Evolutionary conservation across 92 coral and sea anemone species (phyloP), one percentile per base, ranked within the genome.

Genomic region (Pocillopora grandis): DNA sequence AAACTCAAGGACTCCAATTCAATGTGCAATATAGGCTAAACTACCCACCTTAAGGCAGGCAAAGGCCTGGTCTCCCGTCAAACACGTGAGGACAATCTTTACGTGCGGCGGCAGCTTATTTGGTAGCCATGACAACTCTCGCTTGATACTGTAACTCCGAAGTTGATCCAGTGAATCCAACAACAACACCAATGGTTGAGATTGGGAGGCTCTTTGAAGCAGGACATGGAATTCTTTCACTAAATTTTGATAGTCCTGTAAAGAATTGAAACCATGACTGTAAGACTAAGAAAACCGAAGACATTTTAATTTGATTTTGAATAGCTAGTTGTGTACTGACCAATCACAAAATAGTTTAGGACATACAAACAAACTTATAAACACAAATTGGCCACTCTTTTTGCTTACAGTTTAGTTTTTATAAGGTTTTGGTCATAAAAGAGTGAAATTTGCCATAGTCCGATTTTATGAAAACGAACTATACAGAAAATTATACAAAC

Each of bases 111-210:
- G 98, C 33, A 95, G 89, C 85, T 89, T 89, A 84, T 90, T 83
- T 83, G 98, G 98, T 82, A 95, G 84, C 98, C 98, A 95, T 15
- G 91, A 76, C 84, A 90, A 75, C 79, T 91, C 90, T 61, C 92
- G 93, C 56, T 93, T 90, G 49, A 88, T 91, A 61, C 91, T 90
- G 36, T 84, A 84, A 13, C 89, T 79, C 31, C 83, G 83, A 36
- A 95, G 87, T 76, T 91, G 91, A 82, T 95, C 97, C n/a, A 93
- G 87, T 23, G 98, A 95, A 85, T 95, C 98, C 56, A 95, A 85
- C 35, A 87, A 88, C 15, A 95, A 55, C 12, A 93, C 71, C 71
- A 95, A 68, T 5, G 98, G 98, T 62, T 91, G 89, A 23, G 88
- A 65, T 3, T 84, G 75, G 56, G 87, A 89, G 21, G 97, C 98